Evolutionary conservation across 1,140 invertebrate genomes (phyloP), one percentile per base, ranked within the genome.

Genomic region (Harpegnathos saltator): DNA sequence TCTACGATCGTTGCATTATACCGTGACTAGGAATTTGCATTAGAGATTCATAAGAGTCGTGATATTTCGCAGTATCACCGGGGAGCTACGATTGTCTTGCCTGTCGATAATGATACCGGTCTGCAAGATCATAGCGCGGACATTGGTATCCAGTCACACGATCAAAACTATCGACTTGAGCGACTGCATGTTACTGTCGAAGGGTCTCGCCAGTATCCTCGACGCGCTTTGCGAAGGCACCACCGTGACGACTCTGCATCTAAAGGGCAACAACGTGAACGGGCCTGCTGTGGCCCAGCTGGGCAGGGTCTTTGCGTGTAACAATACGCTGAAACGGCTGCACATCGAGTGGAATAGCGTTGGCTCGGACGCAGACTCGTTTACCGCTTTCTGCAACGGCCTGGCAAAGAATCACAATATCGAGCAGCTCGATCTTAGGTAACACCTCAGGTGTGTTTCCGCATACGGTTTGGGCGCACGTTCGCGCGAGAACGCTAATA

Each of bases 241-340:
- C 0, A 85, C 78, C 26, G 83, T 94, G 15, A 89, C 87, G 11
- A 78, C 87, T 0, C 26, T 95, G 3, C 93, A 94, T 75, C 83
- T 94, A 0, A 92, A 93, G 71, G 94, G 94, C 11, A 95, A 95
- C 85, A 94, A 94, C 73, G 93, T 95, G 56, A 86, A 87, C 65
- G 91, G 91, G 12, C 11, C 87, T 0, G 88, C 87, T 38, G 92
- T 93, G 3, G 86, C 90, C 17, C 88, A 91, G 5, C 66, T 94
- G 11, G 92, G 92, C 14, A 86, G 93, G 65, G 84, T 94, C 7
- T 91, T 94, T 59, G 56, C 89, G n/a, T 82, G 86, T 14, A 94
- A 94, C 65, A 92, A 90, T 62, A 92, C 90, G 0, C 71, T 94
- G 7, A 94, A 92, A 81, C 74, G 85, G 17, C 44, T 94, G 7